phyloP scores from a whole-genome alignment of 2,888 invertebrate species.

The Cyclophora punctaria region DNA sequence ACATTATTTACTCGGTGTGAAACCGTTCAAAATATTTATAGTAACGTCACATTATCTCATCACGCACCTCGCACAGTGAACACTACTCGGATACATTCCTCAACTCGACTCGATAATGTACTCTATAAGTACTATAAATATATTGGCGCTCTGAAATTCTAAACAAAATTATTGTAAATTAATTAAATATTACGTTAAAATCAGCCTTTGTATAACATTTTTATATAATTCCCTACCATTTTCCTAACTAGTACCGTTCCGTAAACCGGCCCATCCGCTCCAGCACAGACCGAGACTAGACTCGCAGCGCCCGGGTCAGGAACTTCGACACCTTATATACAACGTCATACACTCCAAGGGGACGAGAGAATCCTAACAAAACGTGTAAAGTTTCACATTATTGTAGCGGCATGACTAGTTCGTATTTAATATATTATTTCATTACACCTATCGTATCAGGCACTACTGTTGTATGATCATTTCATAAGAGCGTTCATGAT shows the following conservation, averaged over 20 bases:
- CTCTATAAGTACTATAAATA: conserved; percentile 15
- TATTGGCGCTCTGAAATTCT: conserved; percentile 16
- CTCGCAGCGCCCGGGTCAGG: neutral
- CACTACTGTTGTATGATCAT: neutral
- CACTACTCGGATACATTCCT: neutral
- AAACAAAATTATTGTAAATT: conserved; percentile 28
- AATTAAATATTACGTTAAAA: conserved; percentile 47
- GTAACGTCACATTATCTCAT: neutral
- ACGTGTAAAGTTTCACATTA: conserved; percentile 9
- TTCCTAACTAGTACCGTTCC: conserved; percentile 31
- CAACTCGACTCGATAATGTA: neutral
- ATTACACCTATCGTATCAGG: neutral
- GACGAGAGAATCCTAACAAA: too few relatives aligned
- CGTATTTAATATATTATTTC: neutral
- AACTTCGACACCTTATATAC: too few relatives aligned
- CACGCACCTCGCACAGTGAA: neutral
- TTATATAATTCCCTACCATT: conserved; percentile 39
- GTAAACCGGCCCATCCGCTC: conserved; percentile 16
- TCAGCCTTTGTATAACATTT: conserved; percentile 57
- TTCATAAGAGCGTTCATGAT: neutral
- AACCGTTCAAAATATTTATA: neutral
- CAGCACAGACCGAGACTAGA: conserved; percentile 22
- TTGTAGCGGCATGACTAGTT: conserved; percentile 45
- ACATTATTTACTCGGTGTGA: neutral
- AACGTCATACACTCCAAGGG: too few relatives aligned